Base-by-base conservation (phyloP, 2,888 invertebrate species). In the Andricus quercusramuli region DNA sequence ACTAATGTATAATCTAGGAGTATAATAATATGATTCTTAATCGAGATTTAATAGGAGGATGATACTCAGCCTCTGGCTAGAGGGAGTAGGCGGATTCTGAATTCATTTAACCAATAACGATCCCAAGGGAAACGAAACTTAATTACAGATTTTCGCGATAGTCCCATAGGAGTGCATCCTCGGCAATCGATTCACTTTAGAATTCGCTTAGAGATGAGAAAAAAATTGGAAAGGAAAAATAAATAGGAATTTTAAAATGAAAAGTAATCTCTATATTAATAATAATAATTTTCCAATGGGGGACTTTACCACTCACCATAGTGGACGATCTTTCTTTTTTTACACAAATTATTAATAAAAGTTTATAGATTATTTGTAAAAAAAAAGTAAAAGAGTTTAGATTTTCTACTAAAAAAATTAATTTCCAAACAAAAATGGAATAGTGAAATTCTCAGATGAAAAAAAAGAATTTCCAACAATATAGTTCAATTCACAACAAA, bases 41-140 rank as follows among this genome's bases (percentile, higher is more conserved):
- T 85, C 80, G 64, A 85, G 89, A 88, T 88, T 90, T 90, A 89
- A 90, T 89, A 89, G 88, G 85, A 86, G 89, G 88, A 29, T 86
- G 84, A 51, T 86, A 83, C 80, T 51, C 11, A 25, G 68, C 6
- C 47, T 79, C 77, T 81, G 62, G 64, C 78, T 82, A 82, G 4
- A 51, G 20, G 0, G 81, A 83, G 85, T 81, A 81, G 82, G 79
- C 78, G 81, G 80, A 78, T 78, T 84, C 83, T 78, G 70, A 76
- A 83, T 81, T 79, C 67, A 47, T 78, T 82, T 77, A 65, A 41
- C 44, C 37, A 65, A 29, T 64, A 68, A 17, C 44, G 67, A 67
- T 62, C 44, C 77, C 80, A 68, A 41, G 81, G 80, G 82, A 86
- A 85, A 84, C 83, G 78, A 66, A 85, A 86, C 84, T 86, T 89